Percentiles rank a stretch among this genome's conserved stretches.
phyloP scores from a whole-genome alignment of 2,113 vertebrate species.

The Apaloderma vittatum region DNA sequence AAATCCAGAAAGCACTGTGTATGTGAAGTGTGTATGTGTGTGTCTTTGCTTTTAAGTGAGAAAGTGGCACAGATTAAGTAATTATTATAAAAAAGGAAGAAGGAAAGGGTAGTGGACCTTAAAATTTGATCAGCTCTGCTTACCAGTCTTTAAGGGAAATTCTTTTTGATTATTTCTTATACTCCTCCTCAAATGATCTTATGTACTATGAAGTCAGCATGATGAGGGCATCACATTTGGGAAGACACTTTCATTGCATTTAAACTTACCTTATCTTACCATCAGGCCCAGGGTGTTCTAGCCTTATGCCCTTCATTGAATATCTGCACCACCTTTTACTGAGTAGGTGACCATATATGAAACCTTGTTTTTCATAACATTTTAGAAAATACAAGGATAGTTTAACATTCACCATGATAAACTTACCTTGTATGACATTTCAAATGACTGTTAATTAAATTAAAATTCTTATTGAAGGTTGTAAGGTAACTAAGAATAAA shows the following conservation, averaged over 20 bases:
- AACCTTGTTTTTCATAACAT: not conserved
- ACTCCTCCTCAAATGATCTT: not conserved
- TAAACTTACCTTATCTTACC: not conserved
- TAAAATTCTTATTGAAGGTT: conserved; percentile 7
- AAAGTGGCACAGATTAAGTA: not conserved
- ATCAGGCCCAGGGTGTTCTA: not conserved
- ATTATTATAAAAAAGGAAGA: not conserved
- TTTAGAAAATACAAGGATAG: not conserved
- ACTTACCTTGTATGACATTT: conserved; percentile 6
- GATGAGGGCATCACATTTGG: not conserved
- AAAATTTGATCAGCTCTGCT: not conserved
- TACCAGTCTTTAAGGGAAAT: not conserved
- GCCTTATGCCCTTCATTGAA: not conserved
- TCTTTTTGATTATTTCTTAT: not conserved
- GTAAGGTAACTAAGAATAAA: conserved; percentile 11
- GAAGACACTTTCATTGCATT: not conserved
- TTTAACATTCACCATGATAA: not conserved
- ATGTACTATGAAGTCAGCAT: not conserved
- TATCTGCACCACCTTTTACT: not conserved
- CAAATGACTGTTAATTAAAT: not conserved
- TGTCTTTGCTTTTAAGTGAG: not conserved
- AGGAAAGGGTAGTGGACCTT: not conserved
- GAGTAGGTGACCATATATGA: not conserved
- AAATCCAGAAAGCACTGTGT: not conserved
- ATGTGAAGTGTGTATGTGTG: not conserved